Base-by-base conservation (phyloP, 2,888 invertebrate species). In the Agrypnus murinus region DNA sequence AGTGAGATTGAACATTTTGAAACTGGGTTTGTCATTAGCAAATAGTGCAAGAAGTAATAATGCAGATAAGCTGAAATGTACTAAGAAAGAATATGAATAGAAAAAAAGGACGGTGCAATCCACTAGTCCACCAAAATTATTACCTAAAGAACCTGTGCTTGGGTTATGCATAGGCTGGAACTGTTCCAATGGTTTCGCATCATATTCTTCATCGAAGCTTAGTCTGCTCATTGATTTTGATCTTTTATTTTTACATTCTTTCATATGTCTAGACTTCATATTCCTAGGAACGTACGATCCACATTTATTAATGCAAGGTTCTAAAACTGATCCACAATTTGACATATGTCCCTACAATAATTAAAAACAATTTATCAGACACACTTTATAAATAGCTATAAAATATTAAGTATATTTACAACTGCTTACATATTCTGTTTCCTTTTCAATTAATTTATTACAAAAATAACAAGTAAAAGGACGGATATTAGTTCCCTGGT, bases 291-390 rank as follows among this genome's bases (percentile, higher is more conserved):
- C 87, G 86, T 92, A 93, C 2, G 90, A 90, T 0, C 92, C 91
- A 76, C 93, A 93, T 55, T 90, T 88, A 77, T 91, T 87, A 0
- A 90, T 90, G 65, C 93, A 93, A 79, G 92, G 90, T 80, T 92
- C 91, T 76, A 93, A 82, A 8, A 93, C 92, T 69, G 91, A 91
- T 10, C 92, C 91, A 74, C 93, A 94, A 75, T 90, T 89, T 69
- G 90, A 89, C 69, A 92, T 83, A 76, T 93, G 93, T 64, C 89
- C 89, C 90, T 92, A 62, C 73, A 80, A 80, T 68, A n/a, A n/a
- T n/a, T n/a, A n/a, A n/a, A n/a, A n/a, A n/a, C n/a, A n/a, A n/a
- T n/a, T n/a, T n/a, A n/a, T n/a, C n/a, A n/a, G n/a, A 32, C 63
- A 57, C 69, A 69, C n/a, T n/a, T n/a, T n/a, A n/a, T n/a, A 17